A percentile compares a stretch with the other conserved stretches of the same genome.
phyloP scores from a whole-genome alignment of 2,113 vertebrate species.

The Laticauda colubrina region DNA sequence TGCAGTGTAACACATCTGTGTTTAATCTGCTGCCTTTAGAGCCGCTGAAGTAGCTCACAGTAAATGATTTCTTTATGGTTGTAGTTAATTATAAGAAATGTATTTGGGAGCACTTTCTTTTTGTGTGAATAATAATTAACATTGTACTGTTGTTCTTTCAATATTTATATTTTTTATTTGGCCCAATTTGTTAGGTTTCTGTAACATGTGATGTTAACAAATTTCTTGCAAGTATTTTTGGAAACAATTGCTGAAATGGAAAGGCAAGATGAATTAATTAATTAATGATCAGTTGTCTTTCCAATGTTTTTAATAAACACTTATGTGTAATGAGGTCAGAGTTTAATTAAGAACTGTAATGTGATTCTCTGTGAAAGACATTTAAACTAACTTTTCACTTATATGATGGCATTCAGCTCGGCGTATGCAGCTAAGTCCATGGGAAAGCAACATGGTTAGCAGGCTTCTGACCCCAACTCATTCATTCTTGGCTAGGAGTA shows the following conservation, averaged over 20 bases:
- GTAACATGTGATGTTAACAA: neutral
- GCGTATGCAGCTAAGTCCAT: conserved; percentile 86
- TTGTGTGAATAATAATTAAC: neutral
- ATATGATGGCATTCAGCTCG: conserved; percentile 80
- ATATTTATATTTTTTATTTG: neutral
- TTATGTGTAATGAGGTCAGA: neutral
- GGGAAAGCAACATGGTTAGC: conserved; percentile 92
- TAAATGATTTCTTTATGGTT: neutral
- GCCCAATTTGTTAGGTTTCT: neutral
- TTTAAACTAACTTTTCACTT: conserved; percentile 69
- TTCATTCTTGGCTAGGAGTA: conserved; percentile 94
- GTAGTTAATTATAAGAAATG: neutral
- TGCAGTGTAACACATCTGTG: neutral
- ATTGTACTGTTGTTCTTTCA: neutral
- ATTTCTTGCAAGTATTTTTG: neutral
- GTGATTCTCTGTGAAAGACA: conserved; percentile 18
- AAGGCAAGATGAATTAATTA: conserved; percentile 10
- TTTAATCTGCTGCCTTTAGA: neutral
- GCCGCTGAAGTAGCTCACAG: neutral
- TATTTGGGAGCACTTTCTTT: neutral
- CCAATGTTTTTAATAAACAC: neutral
- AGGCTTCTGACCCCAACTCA: conserved; percentile 95
- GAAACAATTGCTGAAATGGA: neutral
- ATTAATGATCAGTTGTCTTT: neutral
- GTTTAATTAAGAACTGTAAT: neutral